Evolutionary conservation across 2,888 invertebrate species (phyloP), one percentile per base, ranked within the genome.

Genomic region (Chromoteleia sp.): DNA sequence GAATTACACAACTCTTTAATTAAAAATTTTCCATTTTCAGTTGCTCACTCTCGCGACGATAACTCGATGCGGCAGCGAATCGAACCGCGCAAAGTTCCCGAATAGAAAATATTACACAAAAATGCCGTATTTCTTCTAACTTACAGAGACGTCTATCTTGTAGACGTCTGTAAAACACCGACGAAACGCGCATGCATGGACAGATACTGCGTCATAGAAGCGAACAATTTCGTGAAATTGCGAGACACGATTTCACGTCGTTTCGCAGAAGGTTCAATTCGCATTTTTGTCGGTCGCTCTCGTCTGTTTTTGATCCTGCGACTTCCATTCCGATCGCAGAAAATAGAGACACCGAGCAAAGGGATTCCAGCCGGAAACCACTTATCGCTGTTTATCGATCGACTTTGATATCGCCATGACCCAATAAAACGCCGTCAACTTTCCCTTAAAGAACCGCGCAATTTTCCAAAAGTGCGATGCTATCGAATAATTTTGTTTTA

Each of bases 191-290:
- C 43, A 63, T 54, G 45, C 25, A 56, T 36, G 65, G 50, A 4
- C 54, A 39, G 43, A 52, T 33, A 61, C 14, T 14, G 25, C 25
- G 21, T 33, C 54, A 58, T 50, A 43, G 41, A 45, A 70, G 73
- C 77, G 78, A 85, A 84, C 84, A 84, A 84, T 86, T 83, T 86
- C 81, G 39, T 82, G 83, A 86, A 86, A 86, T 86, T 86, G 86
- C 83, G 58, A 63, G 79, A 80, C 86, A 81, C 85, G 84, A 86
- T 87, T 86, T 84, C 84, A 82, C 82, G 80, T 84, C 84, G 83
- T 84, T 84, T 78, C 77, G 63, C 77, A 80, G 83, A 85, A 83
- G 83, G 84, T 85, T 83, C 84, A 71, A 74, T 84, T 85, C 84
- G 81, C 82, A 61, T 82, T 84, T 76, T 71, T 79, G 54, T 52